phyloP scores from a whole-genome alignment of 2,888 invertebrate species.

The Blomia tropicalis region DNA sequence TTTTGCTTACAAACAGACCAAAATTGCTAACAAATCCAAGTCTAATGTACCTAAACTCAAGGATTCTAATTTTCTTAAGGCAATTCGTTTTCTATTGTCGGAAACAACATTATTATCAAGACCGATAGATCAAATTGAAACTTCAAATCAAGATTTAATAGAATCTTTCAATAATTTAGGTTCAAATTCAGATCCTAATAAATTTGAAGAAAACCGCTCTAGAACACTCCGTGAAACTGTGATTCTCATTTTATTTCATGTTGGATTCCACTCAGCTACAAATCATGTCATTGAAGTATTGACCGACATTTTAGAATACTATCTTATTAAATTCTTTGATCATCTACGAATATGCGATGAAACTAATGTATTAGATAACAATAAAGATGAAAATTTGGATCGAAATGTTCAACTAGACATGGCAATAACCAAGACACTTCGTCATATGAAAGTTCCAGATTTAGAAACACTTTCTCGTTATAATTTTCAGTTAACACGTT shows the following conservation, averaged over 20 bases:
- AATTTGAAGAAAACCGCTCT: too few relatives aligned
- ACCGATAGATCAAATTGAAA: too few relatives aligned
- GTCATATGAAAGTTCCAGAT: slow-evolving; percentile 19
- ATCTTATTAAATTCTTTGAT: neutral
- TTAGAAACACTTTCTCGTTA: slow-evolving; percentile 16
- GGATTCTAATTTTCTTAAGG: too few relatives aligned
- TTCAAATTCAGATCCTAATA: too few relatives aligned
- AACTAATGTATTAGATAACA: neutral
- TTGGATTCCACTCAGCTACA: neutral
- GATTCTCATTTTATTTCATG: neutral
- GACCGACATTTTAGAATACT: neutral
- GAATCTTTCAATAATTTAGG: too few relatives aligned
- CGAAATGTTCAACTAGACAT: slow-evolving; percentile 1
- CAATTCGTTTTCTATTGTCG: too few relatives aligned
- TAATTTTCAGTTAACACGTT: neutral
- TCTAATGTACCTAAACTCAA: too few relatives aligned
- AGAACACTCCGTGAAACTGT: neutral
- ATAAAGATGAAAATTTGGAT: too few relatives aligned
- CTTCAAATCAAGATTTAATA: too few relatives aligned
- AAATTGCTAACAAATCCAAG: too few relatives aligned
- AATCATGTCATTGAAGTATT: neutral
- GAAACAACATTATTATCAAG: too few relatives aligned
- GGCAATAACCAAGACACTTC: slow-evolving; percentile 11
- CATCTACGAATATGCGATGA: neutral
- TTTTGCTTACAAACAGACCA: too few relatives aligned